Conservation (phyloP, 2,113 vertebrate species). For the Heterotis niloticus region DNA sequence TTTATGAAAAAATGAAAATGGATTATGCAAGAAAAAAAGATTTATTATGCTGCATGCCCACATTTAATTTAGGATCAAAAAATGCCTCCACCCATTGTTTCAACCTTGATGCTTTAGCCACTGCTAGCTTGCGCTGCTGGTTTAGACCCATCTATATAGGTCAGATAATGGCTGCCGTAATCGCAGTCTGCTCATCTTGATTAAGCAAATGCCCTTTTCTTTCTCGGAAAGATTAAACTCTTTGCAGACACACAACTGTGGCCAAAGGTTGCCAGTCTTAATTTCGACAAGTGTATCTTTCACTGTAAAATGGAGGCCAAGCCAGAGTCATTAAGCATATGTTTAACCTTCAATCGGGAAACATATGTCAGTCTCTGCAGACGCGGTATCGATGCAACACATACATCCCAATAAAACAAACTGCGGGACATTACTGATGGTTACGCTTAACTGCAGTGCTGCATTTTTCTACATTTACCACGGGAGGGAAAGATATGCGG, state of each 20-base stretch:
- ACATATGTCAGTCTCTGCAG: background rate
- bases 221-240: conserved; percentile 1
- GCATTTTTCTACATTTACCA: conserved; percentile 12
- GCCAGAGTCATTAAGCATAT: background rate
- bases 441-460: background rate
- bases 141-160: conserved; percentile 1
- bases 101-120: background rate
- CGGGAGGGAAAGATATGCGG: background rate
- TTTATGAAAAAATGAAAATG: no score
- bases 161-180: conserved; percentile 2
- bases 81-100: background rate
- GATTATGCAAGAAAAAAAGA: no score
- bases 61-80: no score
- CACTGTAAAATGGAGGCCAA: background rate
- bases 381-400: background rate
- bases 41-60: no score
- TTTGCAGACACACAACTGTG: background rate
- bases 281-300: background rate
- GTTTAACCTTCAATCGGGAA: background rate
- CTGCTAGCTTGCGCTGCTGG: background rate
- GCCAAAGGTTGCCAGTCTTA: background rate
- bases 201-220: background rate
- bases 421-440: background rate
- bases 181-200: conserved; percentile 3
- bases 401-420: background rate